Conservation (phyloP, 2,113 vertebrate species). For the Nibea coibor region DNA sequence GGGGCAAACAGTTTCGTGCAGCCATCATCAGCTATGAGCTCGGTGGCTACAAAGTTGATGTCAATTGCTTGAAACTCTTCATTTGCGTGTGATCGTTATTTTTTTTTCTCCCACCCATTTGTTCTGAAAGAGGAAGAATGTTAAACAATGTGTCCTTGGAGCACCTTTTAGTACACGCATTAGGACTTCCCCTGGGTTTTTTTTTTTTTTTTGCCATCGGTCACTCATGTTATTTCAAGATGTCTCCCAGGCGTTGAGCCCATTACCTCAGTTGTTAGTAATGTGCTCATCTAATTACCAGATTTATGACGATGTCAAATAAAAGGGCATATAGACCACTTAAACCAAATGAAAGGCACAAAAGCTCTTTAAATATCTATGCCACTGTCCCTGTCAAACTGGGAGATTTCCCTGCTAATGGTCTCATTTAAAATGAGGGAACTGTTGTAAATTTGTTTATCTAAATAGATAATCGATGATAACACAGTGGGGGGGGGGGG, state of each 20-base stretch:
- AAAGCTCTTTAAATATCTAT: slow-evolving; percentile 77
- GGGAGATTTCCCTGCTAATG: slow-evolving; percentile 61
- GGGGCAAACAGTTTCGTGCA: slow-evolving; percentile 46
- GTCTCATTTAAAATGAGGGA: slow-evolving; percentile 66
- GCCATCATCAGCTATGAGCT: slow-evolving; percentile 54
- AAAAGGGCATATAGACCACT: slow-evolving; percentile 80
- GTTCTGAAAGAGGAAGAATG: slow-evolving; percentile 54
- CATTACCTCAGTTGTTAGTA: slow-evolving; percentile 65
- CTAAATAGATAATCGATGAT: slow-evolving; percentile 32
- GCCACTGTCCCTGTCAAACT: slow-evolving; percentile 67
- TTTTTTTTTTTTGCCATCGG: slow-evolving; percentile 10
- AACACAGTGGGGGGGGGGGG: slow-evolving; percentile 9
- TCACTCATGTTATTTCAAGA: slow-evolving; percentile 55
- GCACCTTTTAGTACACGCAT: slow-evolving; percentile 55
- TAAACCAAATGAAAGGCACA: slow-evolving; percentile 83
- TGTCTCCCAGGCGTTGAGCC: slow-evolving; percentile 64
- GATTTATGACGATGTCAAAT: slow-evolving; percentile 85
- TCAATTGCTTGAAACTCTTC: slow-evolving; percentile 62
- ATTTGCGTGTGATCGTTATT: slow-evolving; percentile 50
- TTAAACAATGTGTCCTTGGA: slow-evolving; percentile 54
- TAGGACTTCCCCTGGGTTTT: slow-evolving; percentile 12
- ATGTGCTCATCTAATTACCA: slow-evolving; percentile 71
- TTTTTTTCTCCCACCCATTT: not conserved
- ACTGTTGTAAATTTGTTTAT: slow-evolving; percentile 56
- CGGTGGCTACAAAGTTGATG: slow-evolving; percentile 68